Evolutionary conservation across 2,113 vertebrate species (phyloP).

Genomic region (Hydrochoerus hydrochaeris): DNA sequence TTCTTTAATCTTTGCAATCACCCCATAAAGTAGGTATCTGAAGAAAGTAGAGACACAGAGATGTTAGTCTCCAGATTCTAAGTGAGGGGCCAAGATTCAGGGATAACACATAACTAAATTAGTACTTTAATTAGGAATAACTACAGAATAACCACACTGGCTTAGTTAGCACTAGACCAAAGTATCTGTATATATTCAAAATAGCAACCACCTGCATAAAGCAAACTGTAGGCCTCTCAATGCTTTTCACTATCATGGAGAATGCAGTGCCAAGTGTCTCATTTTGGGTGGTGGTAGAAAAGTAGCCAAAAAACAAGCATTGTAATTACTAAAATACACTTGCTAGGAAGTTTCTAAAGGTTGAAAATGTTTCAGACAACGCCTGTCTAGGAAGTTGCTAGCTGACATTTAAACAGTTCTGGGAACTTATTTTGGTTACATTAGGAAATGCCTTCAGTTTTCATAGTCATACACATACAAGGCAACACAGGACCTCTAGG

Average conservation of each 20-base stretch:
- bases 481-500: not conserved
- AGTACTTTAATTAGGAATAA: not conserved
- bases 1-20: not conserved
- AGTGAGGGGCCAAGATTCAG: not conserved
- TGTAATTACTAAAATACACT: not conserved
- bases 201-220: not conserved
- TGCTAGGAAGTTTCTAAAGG: not conserved
- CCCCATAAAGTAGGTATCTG: not conserved
- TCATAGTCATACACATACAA: not conserved
- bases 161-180: constrained; percentile 4
- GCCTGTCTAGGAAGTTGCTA: not conserved
- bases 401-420: constrained; percentile 19
- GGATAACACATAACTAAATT: not conserved
- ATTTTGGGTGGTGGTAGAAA: not conserved
- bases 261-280: not conserved
- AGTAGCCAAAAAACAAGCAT: not conserved
- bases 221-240: not conserved
- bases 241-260: not conserved
- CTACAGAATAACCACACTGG: not conserved
- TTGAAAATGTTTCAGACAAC: constrained; percentile 24
- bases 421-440: not conserved
- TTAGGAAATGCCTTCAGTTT: not conserved
- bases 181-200: not conserved
- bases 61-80: not conserved
- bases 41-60: not conserved